These are phyloP conservation scores for Hephaestus fuliginosus DNA, from an alignment of 2,797 vertebrate species.

Conservation along the genomic window DNA sequence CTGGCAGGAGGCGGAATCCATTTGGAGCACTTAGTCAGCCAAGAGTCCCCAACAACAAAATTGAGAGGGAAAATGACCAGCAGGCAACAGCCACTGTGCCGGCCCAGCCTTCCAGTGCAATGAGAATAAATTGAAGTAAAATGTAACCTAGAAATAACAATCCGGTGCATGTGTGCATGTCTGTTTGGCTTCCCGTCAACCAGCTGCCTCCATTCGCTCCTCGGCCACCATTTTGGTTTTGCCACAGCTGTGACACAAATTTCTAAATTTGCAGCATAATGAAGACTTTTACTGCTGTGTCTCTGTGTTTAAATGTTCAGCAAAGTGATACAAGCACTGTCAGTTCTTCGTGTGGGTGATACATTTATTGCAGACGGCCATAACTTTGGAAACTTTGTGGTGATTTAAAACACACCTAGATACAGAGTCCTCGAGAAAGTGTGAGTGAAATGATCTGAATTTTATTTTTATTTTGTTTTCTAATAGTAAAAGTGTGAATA, in stretches of 20 bases:
- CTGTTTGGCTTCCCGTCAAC: conserved; percentile 41
- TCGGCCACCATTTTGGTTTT: conserved; percentile 35
- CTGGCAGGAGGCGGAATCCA: conserved; percentile 75
- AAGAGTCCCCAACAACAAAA: conserved; percentile 68
- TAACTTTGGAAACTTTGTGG: background rate
- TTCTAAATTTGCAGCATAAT: conserved; percentile 3
- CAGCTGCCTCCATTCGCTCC: conserved; percentile 46
- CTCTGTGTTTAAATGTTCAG: background rate
- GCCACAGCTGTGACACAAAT: conserved; percentile 28
- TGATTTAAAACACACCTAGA: background rate
- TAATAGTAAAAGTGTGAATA: background rate
- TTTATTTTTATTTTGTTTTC: background rate
- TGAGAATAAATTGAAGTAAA: conserved; percentile 59
- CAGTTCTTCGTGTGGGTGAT: background rate
- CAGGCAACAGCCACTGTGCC: conserved; percentile 50
- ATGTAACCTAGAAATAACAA: conserved; percentile 61
- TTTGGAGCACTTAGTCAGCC: conserved; percentile 80
- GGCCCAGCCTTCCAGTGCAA: conserved; percentile 42
- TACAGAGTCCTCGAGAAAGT: background rate
- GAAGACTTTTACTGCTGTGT: background rate
- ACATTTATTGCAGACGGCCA: background rate
- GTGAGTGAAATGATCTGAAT: background rate
- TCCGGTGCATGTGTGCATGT: conserved; percentile 20
- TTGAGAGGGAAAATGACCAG: conserved; percentile 68
- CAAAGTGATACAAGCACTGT: background rate